Evolutionary conservation across 2,113 vertebrate genomes (phyloP).

Genomic region (Lucifuga dentata): DNA sequence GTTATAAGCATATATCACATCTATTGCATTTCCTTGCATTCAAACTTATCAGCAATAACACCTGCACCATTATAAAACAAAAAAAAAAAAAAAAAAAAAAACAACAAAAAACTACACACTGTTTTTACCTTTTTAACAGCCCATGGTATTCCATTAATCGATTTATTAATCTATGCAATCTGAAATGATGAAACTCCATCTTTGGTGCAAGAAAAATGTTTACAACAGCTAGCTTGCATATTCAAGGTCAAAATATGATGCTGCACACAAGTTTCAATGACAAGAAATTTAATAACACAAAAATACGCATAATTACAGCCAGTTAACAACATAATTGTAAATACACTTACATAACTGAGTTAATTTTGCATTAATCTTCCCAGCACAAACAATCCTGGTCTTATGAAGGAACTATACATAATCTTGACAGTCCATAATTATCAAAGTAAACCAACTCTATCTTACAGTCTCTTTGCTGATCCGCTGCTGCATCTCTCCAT

Average conservation of each 20-base stretch:
- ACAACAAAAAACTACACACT: no score
- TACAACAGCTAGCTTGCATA: background rate
- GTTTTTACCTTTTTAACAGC: no score
- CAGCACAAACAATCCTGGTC: slow-evolving; percentile 7
- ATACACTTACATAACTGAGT: background rate
- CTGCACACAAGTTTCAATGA: slow-evolving; percentile 10
- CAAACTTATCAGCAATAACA: no score
- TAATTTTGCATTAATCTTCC: background rate
- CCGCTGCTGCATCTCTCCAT: slow-evolving; percentile 74
- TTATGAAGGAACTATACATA: slow-evolving; percentile 20
- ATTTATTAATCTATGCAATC: background rate
- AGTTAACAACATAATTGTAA: background rate
- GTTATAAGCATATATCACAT: no score
- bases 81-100: no score
- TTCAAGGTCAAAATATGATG: background rate
- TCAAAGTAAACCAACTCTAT: slow-evolving; percentile 72
- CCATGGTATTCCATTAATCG: no score
- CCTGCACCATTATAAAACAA: no score
- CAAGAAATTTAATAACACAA: slow-evolving; percentile 2
- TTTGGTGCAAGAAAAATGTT: background rate
- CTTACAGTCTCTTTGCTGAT: slow-evolving; percentile 75
- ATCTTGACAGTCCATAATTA: slow-evolving; percentile 47
- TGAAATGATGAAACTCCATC: slow-evolving; percentile 8
- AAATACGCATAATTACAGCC: slow-evolving; percentile 1
- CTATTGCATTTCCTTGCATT: no score